Evolutionary conservation across 2,113 vertebrate species (phyloP), one percentile per base, ranked within the genome.

Genomic region (Hippoglossus stenolepis): DNA sequence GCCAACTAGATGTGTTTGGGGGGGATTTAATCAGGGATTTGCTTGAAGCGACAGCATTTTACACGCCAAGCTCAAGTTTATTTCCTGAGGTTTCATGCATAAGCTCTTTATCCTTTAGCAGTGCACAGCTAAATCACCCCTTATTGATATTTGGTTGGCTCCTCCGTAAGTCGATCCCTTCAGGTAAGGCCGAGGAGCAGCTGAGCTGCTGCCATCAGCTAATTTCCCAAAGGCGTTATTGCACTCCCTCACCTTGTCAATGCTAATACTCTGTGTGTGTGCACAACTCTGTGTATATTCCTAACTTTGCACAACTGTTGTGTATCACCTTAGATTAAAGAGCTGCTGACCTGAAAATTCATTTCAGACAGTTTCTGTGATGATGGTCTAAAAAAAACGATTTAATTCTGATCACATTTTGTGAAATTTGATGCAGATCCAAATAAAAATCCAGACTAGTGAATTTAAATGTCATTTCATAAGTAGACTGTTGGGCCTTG

Each of bases 101-200:
- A 90, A 92, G 90, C 90, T 85, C 86, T 90, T 91, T 86, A 92
- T 91, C 86, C 83, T 77, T 83, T 75, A 91, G 87, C 75, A 51
- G 75, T 65, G 80, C 78, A 77, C 70, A 67, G 86, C 77, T 78
- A 85, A 88, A 84, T 82, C 84, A 82, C 58, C 75, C 57, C 80
- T 88, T 88, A 92, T 91, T 92, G 90, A 90, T 90, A 90, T 92
- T 81, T 89, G 91, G 64, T 81, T 64, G 76, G 60, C 79, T 87
- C 64, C 76, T 79, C 57, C 38, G 75, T 85, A 85, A 90, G 82
- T 70, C 43, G 54, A 91, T 88, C 84, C 79, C 65, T 82, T 75
- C 82, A 90, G 90, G 89, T 92, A 63, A 85, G 80, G 72, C 80
- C 11, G 28, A 49, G 60, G 66, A 80, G 58, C 68, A 45, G 84